These are phyloP conservation scores for Pachypeltis micranthus DNA, from an alignment of 1,140 invertebrate genomes.

Conservation along the genomic window DNA sequence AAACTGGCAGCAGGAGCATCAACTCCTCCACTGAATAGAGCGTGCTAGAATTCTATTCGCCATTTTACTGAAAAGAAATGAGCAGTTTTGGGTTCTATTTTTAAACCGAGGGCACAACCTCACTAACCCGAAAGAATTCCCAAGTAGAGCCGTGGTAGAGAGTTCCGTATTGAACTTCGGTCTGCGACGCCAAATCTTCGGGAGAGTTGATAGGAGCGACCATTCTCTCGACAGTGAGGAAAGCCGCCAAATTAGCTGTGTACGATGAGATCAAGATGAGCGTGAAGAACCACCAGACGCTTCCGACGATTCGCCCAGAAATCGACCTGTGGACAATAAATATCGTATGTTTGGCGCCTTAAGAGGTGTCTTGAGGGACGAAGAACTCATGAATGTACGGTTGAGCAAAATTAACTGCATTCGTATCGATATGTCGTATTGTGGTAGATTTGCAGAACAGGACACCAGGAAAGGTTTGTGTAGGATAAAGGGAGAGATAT, in stretches of 20 bases:
- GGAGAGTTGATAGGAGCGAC: slow-evolving; percentile 86
- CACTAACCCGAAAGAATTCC: slow-evolving; percentile 84
- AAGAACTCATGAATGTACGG: no score
- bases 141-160: slow-evolving; percentile 74
- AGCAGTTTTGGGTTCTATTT: background rate
- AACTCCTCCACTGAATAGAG: no score
- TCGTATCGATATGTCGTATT: no score
- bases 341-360: no score
- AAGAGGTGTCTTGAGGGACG: no score
- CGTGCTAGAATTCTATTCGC: no score
- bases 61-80: background rate
- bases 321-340: slow-evolving; percentile 65
- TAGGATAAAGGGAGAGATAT: no score
- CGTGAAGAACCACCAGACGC: slow-evolving; percentile 99
- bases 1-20: no score
- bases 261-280: slow-evolving; percentile 96
- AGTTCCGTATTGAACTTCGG: slow-evolving; percentile 90
- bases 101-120: slow-evolving; percentile 1
- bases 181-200: slow-evolving; percentile 85
- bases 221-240: slow-evolving; percentile 89
- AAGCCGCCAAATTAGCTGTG: slow-evolving; percentile 94
- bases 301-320: slow-evolving; percentile 87
- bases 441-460: no score
- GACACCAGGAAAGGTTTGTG: no score
- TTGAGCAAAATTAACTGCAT: no score